phyloP scores from a whole-genome alignment of 2,113 vertebrate genomes.

The Vicugna pacos region DNA sequence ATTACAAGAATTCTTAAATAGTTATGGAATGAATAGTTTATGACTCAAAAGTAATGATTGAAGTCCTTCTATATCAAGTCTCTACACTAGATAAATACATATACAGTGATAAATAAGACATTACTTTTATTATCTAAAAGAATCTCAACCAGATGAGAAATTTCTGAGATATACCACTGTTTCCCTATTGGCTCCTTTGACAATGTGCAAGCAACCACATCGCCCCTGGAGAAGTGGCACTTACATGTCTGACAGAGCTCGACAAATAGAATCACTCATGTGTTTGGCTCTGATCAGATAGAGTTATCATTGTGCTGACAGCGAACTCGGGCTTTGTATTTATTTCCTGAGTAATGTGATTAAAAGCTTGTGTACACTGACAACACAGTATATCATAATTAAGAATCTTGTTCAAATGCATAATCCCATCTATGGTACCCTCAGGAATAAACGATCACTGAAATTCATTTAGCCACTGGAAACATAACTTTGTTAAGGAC shows the following conservation, averaged over 20 bases:
- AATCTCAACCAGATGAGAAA: neutral
- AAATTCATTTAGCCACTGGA: constrained; percentile 13
- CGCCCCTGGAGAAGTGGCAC: neutral
- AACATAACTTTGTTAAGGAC: neutral
- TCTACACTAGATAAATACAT: neutral
- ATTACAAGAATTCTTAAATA: neutral
- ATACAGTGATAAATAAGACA: neutral
- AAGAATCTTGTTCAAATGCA: constrained; percentile 43
- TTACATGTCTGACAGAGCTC: neutral
- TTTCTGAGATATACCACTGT: neutral
- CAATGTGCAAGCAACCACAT: neutral
- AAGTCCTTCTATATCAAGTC: neutral
- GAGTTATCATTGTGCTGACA: constrained; percentile 42
- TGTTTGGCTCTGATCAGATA: constrained; percentile 50
- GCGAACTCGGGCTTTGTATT: constrained; percentile 43
- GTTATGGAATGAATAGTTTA: neutral
- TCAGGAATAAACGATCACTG: constrained; percentile 33
- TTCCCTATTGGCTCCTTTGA: neutral
- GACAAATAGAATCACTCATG: neutral
- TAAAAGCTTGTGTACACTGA: constrained; percentile 55
- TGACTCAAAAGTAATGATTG: constrained; percentile 22
- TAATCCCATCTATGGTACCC: constrained; percentile 1
- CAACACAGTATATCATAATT: constrained; percentile 54
- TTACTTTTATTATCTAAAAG: neutral
- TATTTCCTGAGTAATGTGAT: constrained; percentile 38